These are phyloP conservation scores for Stegodyphus dumicola DNA, from an alignment of 1,140 invertebrate genomes.

Conservation along the genomic window DNA sequence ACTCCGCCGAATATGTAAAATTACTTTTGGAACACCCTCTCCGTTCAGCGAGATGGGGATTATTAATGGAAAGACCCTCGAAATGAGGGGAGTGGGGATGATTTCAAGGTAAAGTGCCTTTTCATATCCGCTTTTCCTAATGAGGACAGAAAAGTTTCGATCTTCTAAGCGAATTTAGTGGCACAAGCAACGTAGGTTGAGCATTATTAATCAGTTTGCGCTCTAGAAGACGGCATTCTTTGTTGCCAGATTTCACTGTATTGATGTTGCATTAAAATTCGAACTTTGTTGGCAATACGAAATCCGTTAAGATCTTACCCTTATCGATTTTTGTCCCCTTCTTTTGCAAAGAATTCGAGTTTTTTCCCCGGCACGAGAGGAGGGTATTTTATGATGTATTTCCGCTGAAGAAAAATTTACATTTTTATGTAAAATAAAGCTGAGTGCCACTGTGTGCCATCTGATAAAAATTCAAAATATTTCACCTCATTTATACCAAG, in stretches of 20 bases:
- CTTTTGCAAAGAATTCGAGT: too few relatives aligned
- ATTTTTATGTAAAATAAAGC: too few relatives aligned
- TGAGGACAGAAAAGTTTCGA: constrained; percentile 39
- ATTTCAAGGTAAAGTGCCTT: constrained; percentile 20
- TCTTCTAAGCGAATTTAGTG: constrained; percentile 29
- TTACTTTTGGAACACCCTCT: constrained; percentile 30
- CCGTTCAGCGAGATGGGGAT: neutral
- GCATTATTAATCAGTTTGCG: too few relatives aligned
- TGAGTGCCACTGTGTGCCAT: too few relatives aligned
- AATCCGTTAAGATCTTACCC: too few relatives aligned
- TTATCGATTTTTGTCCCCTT: too few relatives aligned
- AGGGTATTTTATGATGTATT: too few relatives aligned
- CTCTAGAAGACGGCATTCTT: neutral
- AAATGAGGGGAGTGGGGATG: neutral
- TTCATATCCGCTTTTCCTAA: constrained; percentile 21
- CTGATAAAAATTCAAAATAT: too few relatives aligned
- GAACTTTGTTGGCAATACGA: neutral
- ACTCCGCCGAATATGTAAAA: neutral
- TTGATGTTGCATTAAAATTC: constrained; percentile 48
- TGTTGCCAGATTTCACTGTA: constrained; percentile 38
- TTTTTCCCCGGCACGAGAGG: too few relatives aligned
- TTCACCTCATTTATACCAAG: too few relatives aligned
- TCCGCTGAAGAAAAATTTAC: too few relatives aligned
- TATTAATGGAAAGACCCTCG: constrained; percentile 20
- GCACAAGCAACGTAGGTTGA: too few relatives aligned